A percentile compares a stretch with the other conserved stretches of the same genome.
Conservation (phyloP, 2,113 vertebrate genomes). For the Scytalopus superciliaris region DNA sequence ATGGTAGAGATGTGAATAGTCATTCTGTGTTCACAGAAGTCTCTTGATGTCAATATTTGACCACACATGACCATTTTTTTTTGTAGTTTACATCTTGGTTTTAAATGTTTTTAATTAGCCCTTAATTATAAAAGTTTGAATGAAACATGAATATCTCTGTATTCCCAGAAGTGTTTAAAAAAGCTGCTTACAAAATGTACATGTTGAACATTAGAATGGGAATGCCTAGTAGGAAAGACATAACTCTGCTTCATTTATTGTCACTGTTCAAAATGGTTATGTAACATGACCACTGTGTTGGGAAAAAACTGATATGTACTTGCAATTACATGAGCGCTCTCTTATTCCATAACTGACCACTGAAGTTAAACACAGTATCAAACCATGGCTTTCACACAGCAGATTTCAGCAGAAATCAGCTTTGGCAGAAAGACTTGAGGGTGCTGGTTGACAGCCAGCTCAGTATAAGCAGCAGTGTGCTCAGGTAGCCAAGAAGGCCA, state of each 20-base stretch:
- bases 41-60: not conserved
- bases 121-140: not conserved
- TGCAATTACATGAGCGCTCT: not conserved
- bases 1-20: not conserved
- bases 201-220: not conserved
- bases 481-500: too few relatives aligned
- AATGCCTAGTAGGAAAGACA: not conserved
- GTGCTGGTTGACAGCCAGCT: not conserved
- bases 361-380: not conserved
- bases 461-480: not conserved
- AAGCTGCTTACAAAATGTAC: not conserved
- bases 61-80: rapidly evolving
- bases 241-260: not conserved
- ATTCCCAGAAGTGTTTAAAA: not conserved
- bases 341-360: not conserved
- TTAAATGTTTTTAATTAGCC: not conserved
- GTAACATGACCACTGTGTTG: not conserved
- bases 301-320: not conserved
- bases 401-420: not conserved
- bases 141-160: not conserved
- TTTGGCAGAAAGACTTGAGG: not conserved
- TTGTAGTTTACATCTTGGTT: not conserved
- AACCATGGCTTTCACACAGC: not conserved
- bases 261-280: not conserved
- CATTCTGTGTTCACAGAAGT: not conserved